Base-by-base conservation (phyloP, 2,888 invertebrate species). In the Agrypnus murinus region DNA sequence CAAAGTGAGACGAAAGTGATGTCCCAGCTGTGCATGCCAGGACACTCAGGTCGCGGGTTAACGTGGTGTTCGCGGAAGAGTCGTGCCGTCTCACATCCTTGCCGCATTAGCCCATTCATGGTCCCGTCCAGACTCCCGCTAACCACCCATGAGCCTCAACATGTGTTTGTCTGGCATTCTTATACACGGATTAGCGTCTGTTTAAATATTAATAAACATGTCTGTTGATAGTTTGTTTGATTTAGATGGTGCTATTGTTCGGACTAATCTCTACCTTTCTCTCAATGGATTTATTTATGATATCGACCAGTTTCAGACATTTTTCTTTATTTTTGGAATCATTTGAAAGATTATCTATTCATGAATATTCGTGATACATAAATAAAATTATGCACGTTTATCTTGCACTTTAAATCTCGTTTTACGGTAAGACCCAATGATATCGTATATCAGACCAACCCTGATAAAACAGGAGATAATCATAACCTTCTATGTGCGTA, bases 91-190 rank as follows among this genome's bases (percentile, higher is more conserved):
- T 77, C 79, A 77, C 74, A 74, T 66, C 66, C 74, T 74, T 71
- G 65, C 69, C 78, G 79, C 77, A 78, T 79, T 79, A 79, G 74
- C 62, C 69, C 75, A 77, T 76, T 76, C 72, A 74, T 74, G 65
- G 32, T 60, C 57, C 50, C 64, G 58, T 34, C 66, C 65, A 65
- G 67, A 67, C 64, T 65, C 63, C 74, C 67, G 73, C 74, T 74
- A 76, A 75, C 76, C 76, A 73, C 72, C 76, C 74, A 72, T 69
- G 70, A 73, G 66, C 64, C 43, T 48, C 48, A 65, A 74, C 72
- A 76, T 75, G 62, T 74, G 74, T 75, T 69, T 71, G 75, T 71
- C 72, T 75, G 75, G 76, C 75, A 76, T 76, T 76, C 74, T 75
- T 73, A 71, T 71, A 68, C 58, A 57, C 62, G 74, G 76, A 76